Evolutionary conservation across 1,140 invertebrate genomes (phyloP).

Genomic region (Drosophila nannoptera): DNA sequence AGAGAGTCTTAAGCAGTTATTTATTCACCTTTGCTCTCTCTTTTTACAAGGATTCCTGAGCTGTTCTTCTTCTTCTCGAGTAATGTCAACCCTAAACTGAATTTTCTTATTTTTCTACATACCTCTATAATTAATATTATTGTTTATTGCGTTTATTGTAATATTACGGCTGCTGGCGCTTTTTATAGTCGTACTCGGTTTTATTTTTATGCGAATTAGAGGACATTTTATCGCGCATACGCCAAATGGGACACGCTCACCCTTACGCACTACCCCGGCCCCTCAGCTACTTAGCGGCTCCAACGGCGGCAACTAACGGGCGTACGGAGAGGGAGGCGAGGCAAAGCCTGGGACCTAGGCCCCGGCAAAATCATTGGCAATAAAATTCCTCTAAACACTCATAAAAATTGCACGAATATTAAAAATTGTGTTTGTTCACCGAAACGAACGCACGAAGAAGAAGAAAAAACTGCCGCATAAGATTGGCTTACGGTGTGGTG

Average conservation of each 20-base stretch:
- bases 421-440: constrained; percentile 78
- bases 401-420: constrained; percentile 79
- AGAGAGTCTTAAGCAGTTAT: no score
- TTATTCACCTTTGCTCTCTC: no score
- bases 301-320: constrained; percentile 31
- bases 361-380: constrained; percentile 72
- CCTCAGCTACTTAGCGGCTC: constrained; percentile 3
- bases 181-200: neutral
- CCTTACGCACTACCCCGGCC: constrained; percentile 4
- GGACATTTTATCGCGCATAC: constrained; percentile 72
- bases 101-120: no score
- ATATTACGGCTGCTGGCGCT: no score
- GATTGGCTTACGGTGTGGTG: constrained; percentile 2
- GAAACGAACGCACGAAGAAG: constrained; percentile 43
- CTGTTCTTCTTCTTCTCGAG: no score
- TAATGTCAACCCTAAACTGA: no score
- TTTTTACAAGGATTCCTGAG: no score
- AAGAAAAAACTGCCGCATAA: constrained; percentile 22
- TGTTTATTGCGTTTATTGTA: no score
- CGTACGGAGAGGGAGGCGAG: neutral
- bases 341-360: constrained; percentile 39
- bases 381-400: constrained; percentile 79
- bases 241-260: constrained; percentile 51
- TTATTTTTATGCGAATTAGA: constrained; percentile 68
- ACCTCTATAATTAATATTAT: no score